Conservation (phyloP, 2,113 vertebrate species). For the Nanorana parkeri region DNA sequence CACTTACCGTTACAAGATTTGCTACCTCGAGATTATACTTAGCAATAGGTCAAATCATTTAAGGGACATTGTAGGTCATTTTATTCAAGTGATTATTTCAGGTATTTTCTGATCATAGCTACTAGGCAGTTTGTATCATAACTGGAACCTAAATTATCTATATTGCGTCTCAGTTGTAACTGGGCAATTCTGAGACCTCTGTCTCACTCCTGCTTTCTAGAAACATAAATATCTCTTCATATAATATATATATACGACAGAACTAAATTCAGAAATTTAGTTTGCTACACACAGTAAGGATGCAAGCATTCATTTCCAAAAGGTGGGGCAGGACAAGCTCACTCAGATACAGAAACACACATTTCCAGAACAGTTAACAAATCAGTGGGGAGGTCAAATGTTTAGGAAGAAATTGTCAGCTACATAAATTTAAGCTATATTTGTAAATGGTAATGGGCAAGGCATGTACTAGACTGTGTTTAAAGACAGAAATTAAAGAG, state of each 20-base stretch:
- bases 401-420: background rate
- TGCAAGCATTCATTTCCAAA: constrained; percentile 50
- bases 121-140: background rate
- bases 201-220: constrained; percentile 50
- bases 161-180: background rate
- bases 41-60: background rate
- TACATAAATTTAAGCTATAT: background rate
- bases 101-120: constrained; percentile 27
- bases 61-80: too few species aligned
- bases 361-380: constrained; percentile 39
- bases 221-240: constrained; percentile 53
- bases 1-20: background rate
- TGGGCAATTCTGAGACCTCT: constrained; percentile 6
- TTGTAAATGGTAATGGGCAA: background rate
- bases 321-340: constrained; percentile 9
- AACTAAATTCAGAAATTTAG: constrained; percentile 48
- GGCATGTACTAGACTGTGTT: constrained; percentile 15
- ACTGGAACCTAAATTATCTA: background rate
- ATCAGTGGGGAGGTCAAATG: constrained; percentile 49
- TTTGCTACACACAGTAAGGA: constrained; percentile 44
- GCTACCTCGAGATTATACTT: background rate
- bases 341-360: constrained; percentile 49
- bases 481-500: too few species aligned
- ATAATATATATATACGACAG: constrained; percentile 35
- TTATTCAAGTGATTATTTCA: background rate